These are phyloP conservation scores for Dichetophora obliterata DNA, from an alignment of 2,888 invertebrate genomes.

Conservation along the genomic window DNA sequence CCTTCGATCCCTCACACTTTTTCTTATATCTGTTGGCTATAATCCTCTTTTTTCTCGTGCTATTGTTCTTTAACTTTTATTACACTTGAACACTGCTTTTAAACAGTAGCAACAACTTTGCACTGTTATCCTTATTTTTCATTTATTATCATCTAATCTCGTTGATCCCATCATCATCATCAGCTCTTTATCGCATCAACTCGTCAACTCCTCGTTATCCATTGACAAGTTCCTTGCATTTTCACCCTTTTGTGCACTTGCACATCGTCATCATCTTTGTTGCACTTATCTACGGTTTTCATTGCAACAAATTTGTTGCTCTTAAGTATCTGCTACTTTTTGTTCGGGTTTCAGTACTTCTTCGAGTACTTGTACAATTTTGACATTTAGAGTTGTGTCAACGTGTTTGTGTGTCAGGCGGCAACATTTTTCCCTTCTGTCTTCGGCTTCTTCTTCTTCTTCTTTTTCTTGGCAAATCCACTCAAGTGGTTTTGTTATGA, in stretches of 20 bases:
- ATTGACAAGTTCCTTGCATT: background rate
- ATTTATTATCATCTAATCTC: slow-evolving; percentile 2
- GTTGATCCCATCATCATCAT: background rate
- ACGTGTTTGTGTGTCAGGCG: slow-evolving; percentile 8
- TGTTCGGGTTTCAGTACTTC: background rate
- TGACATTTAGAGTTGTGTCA: slow-evolving; percentile 32
- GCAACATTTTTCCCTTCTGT: background rate
- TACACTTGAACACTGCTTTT: background rate
- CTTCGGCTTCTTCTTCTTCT: too few species aligned
- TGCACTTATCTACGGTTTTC: background rate
- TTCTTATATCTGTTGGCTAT: too few species aligned
- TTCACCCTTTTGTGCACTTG: background rate
- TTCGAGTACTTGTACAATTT: slow-evolving; percentile 19
- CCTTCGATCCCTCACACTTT: background rate
- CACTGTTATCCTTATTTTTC: background rate
- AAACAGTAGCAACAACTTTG: background rate
- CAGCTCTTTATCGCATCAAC: background rate
- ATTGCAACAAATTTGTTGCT: background rate
- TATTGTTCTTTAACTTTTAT: background rate
- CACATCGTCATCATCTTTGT: background rate
- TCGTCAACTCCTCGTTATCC: background rate
- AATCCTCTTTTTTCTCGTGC: background rate
- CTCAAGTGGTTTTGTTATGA: slow-evolving; percentile 16
- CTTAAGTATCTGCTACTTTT: background rate
- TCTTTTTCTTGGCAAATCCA: background rate